Conservation (phyloP, 92 coral and sea anemone species). For the Parazoanthus swiftii region DNA sequence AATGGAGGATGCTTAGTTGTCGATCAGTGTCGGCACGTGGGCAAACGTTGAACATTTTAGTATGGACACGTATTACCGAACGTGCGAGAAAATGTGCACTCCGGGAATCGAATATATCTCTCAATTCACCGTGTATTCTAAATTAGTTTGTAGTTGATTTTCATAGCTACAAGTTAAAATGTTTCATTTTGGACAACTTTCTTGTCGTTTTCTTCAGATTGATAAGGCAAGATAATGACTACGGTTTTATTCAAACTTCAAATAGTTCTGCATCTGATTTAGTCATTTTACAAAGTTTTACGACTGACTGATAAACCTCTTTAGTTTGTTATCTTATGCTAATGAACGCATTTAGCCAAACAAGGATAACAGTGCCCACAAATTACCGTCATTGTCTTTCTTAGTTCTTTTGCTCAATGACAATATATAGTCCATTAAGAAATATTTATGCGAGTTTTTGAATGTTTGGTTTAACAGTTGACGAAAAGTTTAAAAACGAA, state of each 20-base stretch:
- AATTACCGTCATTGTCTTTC: slow-evolving; percentile 4
- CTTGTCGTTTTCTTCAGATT: background rate
- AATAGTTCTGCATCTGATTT: background rate
- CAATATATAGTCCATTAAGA: background rate
- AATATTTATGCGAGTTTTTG: background rate
- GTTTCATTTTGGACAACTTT: too few species aligned
- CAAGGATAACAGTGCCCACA: slow-evolving; percentile 4
- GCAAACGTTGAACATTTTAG: background rate
- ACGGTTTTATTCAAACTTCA: background rate
- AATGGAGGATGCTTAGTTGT: too few species aligned
- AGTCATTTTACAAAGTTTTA: background rate
- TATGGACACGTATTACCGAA: background rate
- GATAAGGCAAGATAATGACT: background rate
- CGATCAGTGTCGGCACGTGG: background rate
- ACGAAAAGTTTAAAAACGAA: background rate
- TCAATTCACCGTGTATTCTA: too few species aligned
- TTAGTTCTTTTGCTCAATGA: background rate
- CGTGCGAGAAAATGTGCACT: background rate
- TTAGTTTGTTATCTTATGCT: slow-evolving; percentile 11
- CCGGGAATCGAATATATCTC: background rate
- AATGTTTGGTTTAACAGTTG: background rate
- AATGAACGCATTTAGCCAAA: slow-evolving; percentile 30
- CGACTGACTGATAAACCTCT: background rate
- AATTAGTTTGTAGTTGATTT: background rate
- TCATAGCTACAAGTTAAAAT: background rate